A percentile compares a stretch with the other conserved stretches of the same genome.
Conservation (phyloP, 2,888 invertebrate species). For the Silvanus unidentatus region DNA sequence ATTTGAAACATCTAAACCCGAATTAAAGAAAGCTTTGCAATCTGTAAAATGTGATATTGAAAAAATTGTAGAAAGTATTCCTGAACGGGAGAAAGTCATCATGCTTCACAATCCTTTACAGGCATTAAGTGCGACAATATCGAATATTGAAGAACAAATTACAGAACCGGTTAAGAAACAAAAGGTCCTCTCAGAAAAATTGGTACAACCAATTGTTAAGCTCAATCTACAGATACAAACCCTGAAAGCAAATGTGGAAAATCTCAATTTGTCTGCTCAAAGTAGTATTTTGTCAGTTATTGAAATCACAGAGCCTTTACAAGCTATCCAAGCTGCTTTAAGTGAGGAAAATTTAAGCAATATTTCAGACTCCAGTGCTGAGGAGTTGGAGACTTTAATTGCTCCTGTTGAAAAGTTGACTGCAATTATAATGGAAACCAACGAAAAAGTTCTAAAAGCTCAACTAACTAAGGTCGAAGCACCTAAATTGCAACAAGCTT, state of each 20-base stretch:
- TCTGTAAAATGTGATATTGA: neutral
- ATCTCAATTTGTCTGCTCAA: conserved; percentile 1
- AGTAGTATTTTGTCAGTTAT: conserved; percentile 16
- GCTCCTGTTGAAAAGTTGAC: conserved; percentile 17
- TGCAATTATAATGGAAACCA: neutral
- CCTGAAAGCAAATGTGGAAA: conserved; percentile 14
- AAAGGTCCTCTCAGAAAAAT: neutral
- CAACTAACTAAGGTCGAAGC: neutral
- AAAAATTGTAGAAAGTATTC: neutral
- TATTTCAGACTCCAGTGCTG: conserved; percentile 1
- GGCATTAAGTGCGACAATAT: neutral
- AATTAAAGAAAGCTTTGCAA: neutral
- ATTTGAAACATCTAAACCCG: conserved; percentile 5
- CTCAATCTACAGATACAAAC: conserved; percentile 14
- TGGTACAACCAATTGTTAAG: conserved; percentile 11
- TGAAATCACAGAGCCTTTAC: conserved; percentile 15
- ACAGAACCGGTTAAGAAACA: neutral
- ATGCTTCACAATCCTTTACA: neutral
- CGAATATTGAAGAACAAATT: conserved; percentile 3
- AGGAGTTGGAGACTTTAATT: conserved; percentile 11
- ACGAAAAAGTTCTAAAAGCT: neutral
- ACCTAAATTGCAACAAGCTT: neutral
- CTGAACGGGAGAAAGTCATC: no score
- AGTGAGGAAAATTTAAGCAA: conserved; percentile 6
- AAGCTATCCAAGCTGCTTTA: neutral